Evolutionary conservation across 2,888 invertebrate genomes (phyloP).

Genomic region (Chironomus tentans): DNA sequence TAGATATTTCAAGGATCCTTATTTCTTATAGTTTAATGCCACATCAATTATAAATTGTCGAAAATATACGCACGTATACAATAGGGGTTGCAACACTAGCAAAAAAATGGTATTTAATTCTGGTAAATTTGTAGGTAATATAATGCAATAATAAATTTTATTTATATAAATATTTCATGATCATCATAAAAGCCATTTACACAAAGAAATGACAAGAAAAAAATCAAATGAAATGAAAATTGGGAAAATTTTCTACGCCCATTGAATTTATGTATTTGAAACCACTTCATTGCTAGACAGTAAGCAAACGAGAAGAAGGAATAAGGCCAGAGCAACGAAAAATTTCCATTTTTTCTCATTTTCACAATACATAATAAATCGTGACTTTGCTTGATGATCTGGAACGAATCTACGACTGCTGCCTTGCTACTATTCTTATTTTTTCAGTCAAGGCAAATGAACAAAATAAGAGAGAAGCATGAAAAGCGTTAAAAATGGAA

Average conservation of each 20-base stretch:
- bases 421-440: not conserved
- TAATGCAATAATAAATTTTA: not conserved
- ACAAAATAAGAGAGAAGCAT: too few species aligned
- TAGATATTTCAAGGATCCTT: too few species aligned
- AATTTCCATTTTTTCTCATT: not conserved
- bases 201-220: not conserved
- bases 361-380: constrained; percentile 6
- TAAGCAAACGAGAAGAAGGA: not conserved
- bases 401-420: not conserved
- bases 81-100: too few species aligned
- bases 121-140: too few species aligned
- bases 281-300: not conserved
- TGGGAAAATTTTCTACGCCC: not conserved
- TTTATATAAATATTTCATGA: constrained; percentile 7
- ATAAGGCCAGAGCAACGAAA: not conserved
- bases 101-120: too few species aligned
- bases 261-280: not conserved
- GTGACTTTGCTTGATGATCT: constrained; percentile 6
- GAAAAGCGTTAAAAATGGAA: not conserved
- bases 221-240: not conserved
- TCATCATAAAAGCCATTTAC: not conserved
- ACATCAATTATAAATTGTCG: too few species aligned
- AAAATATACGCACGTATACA: too few species aligned
- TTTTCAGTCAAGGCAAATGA: too few species aligned
- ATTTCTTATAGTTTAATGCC: too few species aligned